These are phyloP conservation scores for Centrocercus urophasianus DNA, from an alignment of 2,113 vertebrate species.

Conservation along the genomic window DNA sequence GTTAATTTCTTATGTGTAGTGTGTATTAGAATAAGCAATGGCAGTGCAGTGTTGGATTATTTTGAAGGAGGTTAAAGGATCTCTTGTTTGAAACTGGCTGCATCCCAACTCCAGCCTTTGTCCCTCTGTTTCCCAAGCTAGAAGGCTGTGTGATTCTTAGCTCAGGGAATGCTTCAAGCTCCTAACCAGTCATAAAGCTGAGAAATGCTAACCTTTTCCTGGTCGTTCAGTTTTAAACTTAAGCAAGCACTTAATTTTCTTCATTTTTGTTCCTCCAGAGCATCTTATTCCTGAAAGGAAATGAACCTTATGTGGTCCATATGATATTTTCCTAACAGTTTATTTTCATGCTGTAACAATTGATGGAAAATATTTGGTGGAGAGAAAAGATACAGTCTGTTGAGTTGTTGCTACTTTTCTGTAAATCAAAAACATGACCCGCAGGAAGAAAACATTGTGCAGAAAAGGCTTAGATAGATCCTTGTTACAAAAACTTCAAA, in stretches of 20 bases:
- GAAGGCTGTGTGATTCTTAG: neutral
- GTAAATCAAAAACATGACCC: slow-evolving; percentile 18
- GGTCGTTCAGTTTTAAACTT: neutral
- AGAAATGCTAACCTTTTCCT: neutral
- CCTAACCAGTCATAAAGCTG: neutral
- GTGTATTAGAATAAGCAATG: neutral
- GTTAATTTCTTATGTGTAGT: neutral
- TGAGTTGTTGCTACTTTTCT: slow-evolving; percentile 15
- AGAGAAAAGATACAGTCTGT: neutral
- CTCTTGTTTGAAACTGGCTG: neutral
- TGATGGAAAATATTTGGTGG: slow-evolving; percentile 37
- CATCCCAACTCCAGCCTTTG: neutral
- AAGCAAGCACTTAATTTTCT: slow-evolving; percentile 5
- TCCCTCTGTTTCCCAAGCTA: neutral
- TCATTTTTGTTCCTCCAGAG: neutral
- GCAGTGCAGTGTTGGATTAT: neutral
- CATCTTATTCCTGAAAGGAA: slow-evolving; percentile 40
- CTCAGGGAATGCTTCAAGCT: neutral
- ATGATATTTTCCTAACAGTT: slow-evolving; percentile 33
- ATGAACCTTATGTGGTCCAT: slow-evolving; percentile 25
- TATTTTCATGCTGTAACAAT: neutral
- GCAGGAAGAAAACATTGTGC: neutral
- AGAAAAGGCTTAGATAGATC: neutral
- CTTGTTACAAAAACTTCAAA: neutral
- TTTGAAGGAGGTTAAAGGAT: neutral